Base-by-base conservation (phyloP, 2,888 invertebrate genomes). In the Augochlorella aurata region DNA sequence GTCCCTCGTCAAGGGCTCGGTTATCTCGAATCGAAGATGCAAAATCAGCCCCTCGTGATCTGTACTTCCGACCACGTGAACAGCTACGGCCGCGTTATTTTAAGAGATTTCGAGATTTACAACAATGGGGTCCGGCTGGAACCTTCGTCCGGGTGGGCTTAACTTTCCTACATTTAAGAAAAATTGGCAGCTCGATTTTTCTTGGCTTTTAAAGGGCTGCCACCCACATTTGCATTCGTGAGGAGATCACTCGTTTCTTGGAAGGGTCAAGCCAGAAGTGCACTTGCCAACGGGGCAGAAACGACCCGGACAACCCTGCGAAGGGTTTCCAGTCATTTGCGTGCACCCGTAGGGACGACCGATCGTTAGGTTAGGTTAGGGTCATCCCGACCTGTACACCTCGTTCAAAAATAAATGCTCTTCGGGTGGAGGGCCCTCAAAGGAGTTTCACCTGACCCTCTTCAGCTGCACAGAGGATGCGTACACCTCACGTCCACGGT, bases 71-170 rank as follows among this genome's bases (percentile, higher is more conserved):
- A 65, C 70, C 63, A 49, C 45, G 47, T n/a, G 71, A 44, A 63
- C 89, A 88, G 90, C 90, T 90, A 88, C 81, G 63, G 63, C 44
- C 12, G 84, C 84, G 90, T 92, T 92, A 92, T 92, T 91, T 90
- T 86, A 90, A 90, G 84, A 89, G 91, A 91, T 92, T 92, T 90
- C 85, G 77, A 90, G 91, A 91, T 92, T 90, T 90, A 89, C 87
- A 88, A 90, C 88, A 90, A 91, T 89, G 74, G 77, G 54, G 67
- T 44, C 65, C 49, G 78, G n/a, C 44, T 44, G 79, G n/a, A 14
- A 21, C 47, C 58, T 29, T 67, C 75, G 54, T 38, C 18, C 29
- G 4, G 65, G 21, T 24, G 58, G 83, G 85, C 79, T 89, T 89
- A 88, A 88, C 89, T 91, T 88, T 85, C 49, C 10, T 14, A 82